Evolutionary conservation across 2,113 vertebrate genomes (phyloP), one percentile per base, ranked within the genome.

Genomic region (Siphamia tubifer): DNA sequence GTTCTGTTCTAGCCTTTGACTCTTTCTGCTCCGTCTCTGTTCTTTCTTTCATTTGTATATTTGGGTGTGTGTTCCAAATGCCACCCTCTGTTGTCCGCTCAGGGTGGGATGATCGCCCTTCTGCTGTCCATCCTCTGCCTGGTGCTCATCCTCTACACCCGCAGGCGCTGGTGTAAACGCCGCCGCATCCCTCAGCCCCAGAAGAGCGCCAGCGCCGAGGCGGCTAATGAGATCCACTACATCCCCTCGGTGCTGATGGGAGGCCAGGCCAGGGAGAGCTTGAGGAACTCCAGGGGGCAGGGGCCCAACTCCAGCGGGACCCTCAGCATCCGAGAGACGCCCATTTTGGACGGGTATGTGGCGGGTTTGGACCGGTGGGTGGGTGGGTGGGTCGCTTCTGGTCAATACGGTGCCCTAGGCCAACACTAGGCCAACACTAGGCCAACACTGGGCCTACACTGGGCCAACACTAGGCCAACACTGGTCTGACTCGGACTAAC

Each of bases 21-120:
- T 51, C 52, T 38, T 31, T 61, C 27, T 21, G 9, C 7, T 39
- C 32, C 23, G 13, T 44, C 17, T 34, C 15, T n/a, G 30, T 15
- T 25, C 20, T 6, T 8, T 3, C 28, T 6, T 10, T 16, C 30
- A 27, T 55, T 13, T 40, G 19, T 17, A 72, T 31, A n/a, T n/a
- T n/a, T n/a, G n/a, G n/a, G n/a, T 62, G 42, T 58, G 43, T 44
- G 36, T 62, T 74, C 70, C 52, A 74, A 80, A 75, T 73, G 52
- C 42, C 57, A 47, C 34, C 60, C 32, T 60, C 38, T n/a, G n/a
- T 16, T 69, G 24, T 56, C 74, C 32, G 75, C 24, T 0, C 87
- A 99, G 98, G 98, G 97, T 4, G 98, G 98, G 27, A 99, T 99
- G 97, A 99, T 99, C 0, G 98, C 98, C 44, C 90, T 99, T 81